Evolutionary conservation across 2,113 vertebrate species (phyloP).

Genomic region (Montifringilla adamsi): DNA sequence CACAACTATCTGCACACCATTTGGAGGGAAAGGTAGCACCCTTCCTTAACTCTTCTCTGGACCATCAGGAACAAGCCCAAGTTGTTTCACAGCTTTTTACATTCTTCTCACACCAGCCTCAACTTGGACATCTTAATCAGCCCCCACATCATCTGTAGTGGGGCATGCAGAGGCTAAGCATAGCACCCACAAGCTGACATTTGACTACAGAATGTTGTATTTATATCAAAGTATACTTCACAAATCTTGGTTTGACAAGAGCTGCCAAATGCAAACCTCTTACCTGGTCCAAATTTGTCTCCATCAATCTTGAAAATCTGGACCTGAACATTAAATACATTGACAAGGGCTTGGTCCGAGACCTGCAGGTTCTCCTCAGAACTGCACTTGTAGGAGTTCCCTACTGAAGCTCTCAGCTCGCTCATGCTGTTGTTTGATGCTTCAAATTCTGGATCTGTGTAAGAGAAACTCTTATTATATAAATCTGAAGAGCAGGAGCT

Average conservation of each 20-base stretch:
- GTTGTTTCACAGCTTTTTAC: neutral
- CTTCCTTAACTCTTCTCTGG: neutral
- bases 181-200: neutral
- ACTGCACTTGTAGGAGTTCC: conserved; percentile 88
- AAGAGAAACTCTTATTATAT: neutral
- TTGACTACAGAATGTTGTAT: neutral
- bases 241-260: neutral
- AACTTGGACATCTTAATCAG: neutral
- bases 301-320: conserved; percentile 86
- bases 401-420: conserved; percentile 81
- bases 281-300: conserved; percentile 88
- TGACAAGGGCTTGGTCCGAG: conserved; percentile 71
- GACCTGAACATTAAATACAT: conserved; percentile 84
- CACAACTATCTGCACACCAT: neutral
- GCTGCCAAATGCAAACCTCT: neutral
- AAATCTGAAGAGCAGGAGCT: neutral
- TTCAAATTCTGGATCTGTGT: conserved; percentile 19
- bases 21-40: neutral
- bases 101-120: neutral
- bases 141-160: neutral
- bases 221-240: neutral
- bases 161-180: neutral
- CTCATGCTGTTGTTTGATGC: conserved; percentile 77
- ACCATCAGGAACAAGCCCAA: neutral
- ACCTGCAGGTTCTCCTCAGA: conserved; percentile 80